Percentiles rank a stretch among this genome's conserved stretches.
phyloP scores from a whole-genome alignment of 2,113 vertebrate genomes.

The Anser cygnoides region DNA sequence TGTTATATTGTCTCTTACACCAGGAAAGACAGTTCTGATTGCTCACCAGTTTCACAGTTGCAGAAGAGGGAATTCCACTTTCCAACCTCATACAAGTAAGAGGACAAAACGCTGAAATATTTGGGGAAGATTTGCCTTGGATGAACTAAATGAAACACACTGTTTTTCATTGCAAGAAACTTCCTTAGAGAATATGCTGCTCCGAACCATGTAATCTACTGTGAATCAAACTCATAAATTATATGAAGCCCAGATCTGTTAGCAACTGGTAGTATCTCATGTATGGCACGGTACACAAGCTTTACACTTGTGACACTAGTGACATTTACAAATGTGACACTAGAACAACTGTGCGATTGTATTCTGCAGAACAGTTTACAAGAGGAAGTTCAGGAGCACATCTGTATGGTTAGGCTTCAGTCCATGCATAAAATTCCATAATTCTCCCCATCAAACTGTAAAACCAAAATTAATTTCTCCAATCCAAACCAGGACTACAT shows the following conservation, averaged over 20 bases:
- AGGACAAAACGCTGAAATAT: neutral
- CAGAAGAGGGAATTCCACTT: neutral
- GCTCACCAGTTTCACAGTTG: neutral
- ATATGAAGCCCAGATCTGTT: neutral
- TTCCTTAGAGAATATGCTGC: neutral
- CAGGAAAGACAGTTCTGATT: neutral
- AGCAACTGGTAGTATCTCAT: neutral
- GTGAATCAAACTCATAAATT: neutral
- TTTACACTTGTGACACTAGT: neutral
- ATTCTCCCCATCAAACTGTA: neutral
- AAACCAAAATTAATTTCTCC: neutral
- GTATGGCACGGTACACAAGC: neutral
- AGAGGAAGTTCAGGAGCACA: neutral
- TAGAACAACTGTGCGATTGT: neutral
- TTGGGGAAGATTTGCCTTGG: neutral
- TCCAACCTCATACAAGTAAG: neutral
- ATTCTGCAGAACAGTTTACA: neutral
- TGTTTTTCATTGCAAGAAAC: neutral
- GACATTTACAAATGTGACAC: neutral
- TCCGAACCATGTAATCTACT: neutral
- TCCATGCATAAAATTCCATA: neutral
- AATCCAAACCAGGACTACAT: neutral
- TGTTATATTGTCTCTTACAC: neutral
- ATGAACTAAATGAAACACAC: neutral
- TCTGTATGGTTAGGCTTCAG: neutral